Percentiles rank a stretch among this genome's conserved stretches.
Evolutionary conservation across 2,888 invertebrate species (phyloP).

Genomic region (Elegia similella): DNA sequence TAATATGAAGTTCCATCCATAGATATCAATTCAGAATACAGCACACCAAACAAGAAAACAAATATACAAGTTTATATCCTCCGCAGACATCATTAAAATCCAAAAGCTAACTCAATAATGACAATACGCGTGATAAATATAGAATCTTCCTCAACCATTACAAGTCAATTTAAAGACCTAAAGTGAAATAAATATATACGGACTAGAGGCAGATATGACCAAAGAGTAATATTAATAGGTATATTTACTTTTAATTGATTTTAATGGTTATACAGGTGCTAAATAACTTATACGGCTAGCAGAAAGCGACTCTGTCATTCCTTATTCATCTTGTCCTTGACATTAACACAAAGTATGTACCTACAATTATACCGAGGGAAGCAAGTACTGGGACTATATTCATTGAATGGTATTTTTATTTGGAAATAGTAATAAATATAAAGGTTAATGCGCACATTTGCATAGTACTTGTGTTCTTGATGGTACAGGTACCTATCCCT

Average conservation of each 20-base stretch:
- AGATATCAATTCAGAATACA: background rate
- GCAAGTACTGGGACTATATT: background rate
- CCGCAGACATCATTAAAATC: background rate
- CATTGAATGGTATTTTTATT: slow-evolving; percentile 11
- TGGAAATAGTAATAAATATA: slow-evolving; percentile 10
- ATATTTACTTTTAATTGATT: slow-evolving; percentile 9
- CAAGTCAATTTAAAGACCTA: background rate
- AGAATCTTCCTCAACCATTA: background rate
- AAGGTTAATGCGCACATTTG: slow-evolving; percentile 5
- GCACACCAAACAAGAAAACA: background rate
- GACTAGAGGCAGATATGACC: too few relatives aligned
- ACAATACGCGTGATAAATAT: background rate
- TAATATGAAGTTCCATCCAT: background rate
- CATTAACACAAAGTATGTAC: slow-evolving; percentile 4
- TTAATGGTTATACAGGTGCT: slow-evolving; percentile 2
- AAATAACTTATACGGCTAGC: slow-evolving; percentile 8
- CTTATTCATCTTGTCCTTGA: slow-evolving; percentile 13
- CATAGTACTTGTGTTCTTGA: background rate
- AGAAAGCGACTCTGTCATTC: slow-evolving; percentile 11
- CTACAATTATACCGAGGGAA: slow-evolving; percentile 4
- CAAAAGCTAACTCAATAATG: background rate
- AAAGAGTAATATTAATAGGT: slow-evolving; percentile 3
- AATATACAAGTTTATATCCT: background rate
- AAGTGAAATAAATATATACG: background rate
- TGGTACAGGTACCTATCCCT: background rate